Evolutionary conservation across 2,797 vertebrate genomes (phyloP).

Genomic region (Sardinella longiceps): DNA sequence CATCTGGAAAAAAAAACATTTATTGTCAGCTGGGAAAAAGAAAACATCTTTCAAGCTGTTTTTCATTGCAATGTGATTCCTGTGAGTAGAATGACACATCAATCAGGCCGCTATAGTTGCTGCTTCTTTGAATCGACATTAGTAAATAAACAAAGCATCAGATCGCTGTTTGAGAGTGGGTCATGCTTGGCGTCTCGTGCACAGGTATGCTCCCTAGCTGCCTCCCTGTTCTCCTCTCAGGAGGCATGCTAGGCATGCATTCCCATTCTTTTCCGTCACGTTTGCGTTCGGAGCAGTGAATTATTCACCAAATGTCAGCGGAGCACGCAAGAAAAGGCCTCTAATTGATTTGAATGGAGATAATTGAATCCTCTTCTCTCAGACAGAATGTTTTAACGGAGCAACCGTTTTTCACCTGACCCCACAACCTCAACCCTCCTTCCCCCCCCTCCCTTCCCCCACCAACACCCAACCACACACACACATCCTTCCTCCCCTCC

Average conservation of each 20-base stretch:
- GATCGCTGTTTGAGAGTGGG: not conserved
- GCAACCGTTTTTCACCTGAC: constrained; percentile 48
- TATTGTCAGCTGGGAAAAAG: not conserved
- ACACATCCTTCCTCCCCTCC: not conserved
- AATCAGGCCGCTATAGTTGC: not conserved
- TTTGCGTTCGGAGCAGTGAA: constrained; percentile 34
- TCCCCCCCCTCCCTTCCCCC: not conserved
- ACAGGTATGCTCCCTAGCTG: not conserved
- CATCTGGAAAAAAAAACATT: not conserved
- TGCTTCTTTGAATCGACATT: not conserved
- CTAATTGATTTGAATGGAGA: constrained; percentile 59
- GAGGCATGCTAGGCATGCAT: not conserved
- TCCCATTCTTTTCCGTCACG: not conserved
- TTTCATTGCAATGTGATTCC: not conserved
- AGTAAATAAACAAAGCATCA: constrained; percentile 15
- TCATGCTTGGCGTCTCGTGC: not conserved
- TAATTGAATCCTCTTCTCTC: constrained; percentile 56
- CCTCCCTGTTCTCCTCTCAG: not conserved
- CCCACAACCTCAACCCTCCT: constrained; percentile 22
- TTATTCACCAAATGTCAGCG: constrained; percentile 51
- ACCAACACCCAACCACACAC: not conserved
- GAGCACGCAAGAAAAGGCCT: constrained; percentile 48
- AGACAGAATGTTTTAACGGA: constrained; percentile 46
- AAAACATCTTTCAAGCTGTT: not conserved
- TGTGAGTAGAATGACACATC: not conserved